A percentile compares a stretch with the other conserved stretches of the same genome.
Evolutionary conservation across 1,140 invertebrate species (phyloP).

Genomic region (Nebria ingens): DNA sequence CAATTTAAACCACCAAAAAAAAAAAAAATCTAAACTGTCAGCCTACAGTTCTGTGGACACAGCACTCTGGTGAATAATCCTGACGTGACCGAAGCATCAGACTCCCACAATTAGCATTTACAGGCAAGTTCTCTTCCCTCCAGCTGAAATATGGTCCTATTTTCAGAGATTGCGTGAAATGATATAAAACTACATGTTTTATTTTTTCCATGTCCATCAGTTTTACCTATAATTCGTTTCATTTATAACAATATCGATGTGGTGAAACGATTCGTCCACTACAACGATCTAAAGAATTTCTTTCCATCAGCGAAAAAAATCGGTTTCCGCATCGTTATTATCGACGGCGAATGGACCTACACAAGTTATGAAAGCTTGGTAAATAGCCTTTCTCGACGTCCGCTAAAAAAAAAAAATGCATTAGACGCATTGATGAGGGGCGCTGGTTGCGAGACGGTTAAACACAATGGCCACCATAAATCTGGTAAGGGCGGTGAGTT

Average conservation of each 20-base stretch:
- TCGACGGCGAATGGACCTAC: not conserved
- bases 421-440: not conserved
- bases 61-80: no score
- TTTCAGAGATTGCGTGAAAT: no score
- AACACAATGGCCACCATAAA: not conserved
- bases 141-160: no score
- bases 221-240: no score
- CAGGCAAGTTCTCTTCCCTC: no score
- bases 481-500: not conserved
- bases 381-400: not conserved
- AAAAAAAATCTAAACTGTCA: not conserved
- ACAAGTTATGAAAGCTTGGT: not conserved
- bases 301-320: not conserved
- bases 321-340: not conserved
- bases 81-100: no score
- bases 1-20: not conserved
- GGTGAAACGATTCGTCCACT: not conserved
- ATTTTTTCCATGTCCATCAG: no score
- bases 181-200: no score
- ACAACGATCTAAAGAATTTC: not conserved
- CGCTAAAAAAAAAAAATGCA: not conserved
- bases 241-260: not conserved
- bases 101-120: no score
- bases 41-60: no score
- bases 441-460: not conserved